Conservation (phyloP, 2,797 vertebrate species). For the Leptoclinus maculatus region DNA sequence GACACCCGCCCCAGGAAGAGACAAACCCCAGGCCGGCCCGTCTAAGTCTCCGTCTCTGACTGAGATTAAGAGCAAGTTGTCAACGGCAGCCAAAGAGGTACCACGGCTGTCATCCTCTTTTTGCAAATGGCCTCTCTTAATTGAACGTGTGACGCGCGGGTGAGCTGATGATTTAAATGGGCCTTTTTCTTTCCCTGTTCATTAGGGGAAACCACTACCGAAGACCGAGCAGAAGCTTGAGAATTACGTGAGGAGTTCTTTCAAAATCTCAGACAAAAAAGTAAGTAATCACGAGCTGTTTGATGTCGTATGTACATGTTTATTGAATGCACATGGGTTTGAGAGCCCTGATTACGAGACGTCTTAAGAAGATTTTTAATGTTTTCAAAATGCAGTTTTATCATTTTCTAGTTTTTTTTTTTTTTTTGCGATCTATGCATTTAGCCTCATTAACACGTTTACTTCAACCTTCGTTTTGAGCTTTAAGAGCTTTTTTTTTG, state of each 20-base stretch:
- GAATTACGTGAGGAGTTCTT: slow-evolving; percentile 81
- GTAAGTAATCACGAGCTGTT: slow-evolving; percentile 70
- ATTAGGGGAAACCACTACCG: slow-evolving; percentile 82
- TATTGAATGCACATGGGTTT: background rate
- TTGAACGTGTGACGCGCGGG: slow-evolving; percentile 24
- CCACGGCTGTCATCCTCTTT: slow-evolving; percentile 29
- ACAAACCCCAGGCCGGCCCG: slow-evolving; percentile 75
- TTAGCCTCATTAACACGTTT: slow-evolving; percentile 13
- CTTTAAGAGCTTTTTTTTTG: slow-evolving; percentile 40
- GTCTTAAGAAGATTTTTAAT: slow-evolving; percentile 1
- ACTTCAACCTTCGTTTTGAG: slow-evolving; percentile 22
- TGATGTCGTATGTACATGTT: background rate
- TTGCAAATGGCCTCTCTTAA: slow-evolving; percentile 45
- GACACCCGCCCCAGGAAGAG: slow-evolving; percentile 76
- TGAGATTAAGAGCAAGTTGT: slow-evolving; percentile 84
- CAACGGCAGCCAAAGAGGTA: slow-evolving; percentile 82
- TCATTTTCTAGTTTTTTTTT: slow-evolving; percentile 1
- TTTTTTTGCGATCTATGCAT: slow-evolving; percentile 1
- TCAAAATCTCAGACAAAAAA: slow-evolving; percentile 83
- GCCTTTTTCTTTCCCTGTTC: background rate
- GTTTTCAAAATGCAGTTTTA: background rate
- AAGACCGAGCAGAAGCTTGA: slow-evolving; percentile 88
- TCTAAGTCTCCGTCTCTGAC: slow-evolving; percentile 75
- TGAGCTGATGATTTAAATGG: slow-evolving; percentile 52
- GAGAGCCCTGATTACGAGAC: background rate